phyloP scores from a whole-genome alignment of 1,140 invertebrate species.

The Bombus ignitus region DNA sequence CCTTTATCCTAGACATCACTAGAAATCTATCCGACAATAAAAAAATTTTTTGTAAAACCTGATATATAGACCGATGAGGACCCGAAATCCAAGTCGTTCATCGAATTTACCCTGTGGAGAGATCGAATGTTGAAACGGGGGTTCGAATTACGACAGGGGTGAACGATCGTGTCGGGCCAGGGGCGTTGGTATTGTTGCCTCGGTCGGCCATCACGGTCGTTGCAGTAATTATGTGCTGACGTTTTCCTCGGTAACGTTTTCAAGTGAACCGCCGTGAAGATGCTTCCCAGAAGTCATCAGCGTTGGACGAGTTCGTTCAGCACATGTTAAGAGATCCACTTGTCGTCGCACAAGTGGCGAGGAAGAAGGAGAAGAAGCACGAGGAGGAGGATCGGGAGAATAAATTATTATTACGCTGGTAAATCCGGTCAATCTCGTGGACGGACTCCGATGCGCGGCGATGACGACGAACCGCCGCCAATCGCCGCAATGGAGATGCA shows the following conservation, averaged over 20 bases:
- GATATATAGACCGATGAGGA: not conserved
- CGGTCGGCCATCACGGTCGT: constrained; percentile 70
- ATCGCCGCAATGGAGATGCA: constrained; percentile 64
- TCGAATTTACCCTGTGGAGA: not conserved
- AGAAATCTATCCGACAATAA: no score
- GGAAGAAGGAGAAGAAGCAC: not conserved
- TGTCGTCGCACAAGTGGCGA: constrained; percentile 44
- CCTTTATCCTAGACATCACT: no score
- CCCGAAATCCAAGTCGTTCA: not conserved
- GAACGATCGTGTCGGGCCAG: constrained; percentile 29
- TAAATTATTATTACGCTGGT: constrained; percentile 76
- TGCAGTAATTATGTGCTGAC: constrained; percentile 76
- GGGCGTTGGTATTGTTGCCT: constrained; percentile 29
- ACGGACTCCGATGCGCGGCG: constrained; percentile 62
- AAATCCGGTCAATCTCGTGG: constrained; percentile 74
- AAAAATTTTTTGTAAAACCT: not conserved
- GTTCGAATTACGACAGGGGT: constrained; percentile 16
- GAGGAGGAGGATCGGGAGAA: constrained; percentile 47
- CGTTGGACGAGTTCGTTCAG: constrained; percentile 52
- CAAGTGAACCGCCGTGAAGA: constrained; percentile 69
- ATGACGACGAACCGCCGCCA: constrained; percentile 56
- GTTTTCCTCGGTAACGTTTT: constrained; percentile 69
- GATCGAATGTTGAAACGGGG: constrained; percentile 7
- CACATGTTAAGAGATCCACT: constrained; percentile 74
- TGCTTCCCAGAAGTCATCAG: constrained; percentile 75